phyloP scores from a whole-genome alignment of 2,797 vertebrate species.

The Paguma larvata region DNA sequence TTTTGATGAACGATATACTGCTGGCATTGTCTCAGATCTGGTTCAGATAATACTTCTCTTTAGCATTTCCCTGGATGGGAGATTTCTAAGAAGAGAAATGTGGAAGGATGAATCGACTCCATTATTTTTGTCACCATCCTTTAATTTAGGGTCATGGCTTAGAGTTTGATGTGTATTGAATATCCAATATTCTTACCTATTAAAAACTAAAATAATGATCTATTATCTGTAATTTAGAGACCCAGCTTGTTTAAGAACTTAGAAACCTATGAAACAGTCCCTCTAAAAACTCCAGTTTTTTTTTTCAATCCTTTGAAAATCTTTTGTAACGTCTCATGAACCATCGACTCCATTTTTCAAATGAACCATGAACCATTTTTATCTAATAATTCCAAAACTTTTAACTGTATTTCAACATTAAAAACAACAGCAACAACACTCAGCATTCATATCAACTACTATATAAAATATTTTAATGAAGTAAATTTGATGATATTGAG shows the following conservation, averaged over 20 bases:
- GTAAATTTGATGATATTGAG: not conserved
- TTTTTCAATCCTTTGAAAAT: not conserved
- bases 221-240: not conserved
- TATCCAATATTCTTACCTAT: not conserved
- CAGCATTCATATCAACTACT: not conserved
- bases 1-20: not conserved
- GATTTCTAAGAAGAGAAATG: not conserved
- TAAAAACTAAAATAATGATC: not conserved
- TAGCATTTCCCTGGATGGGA: not conserved
- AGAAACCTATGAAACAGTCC: not conserved
- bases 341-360: not conserved
- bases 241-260: not conserved
- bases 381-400: not conserved
- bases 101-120: not conserved
- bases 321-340: not conserved
- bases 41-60: not conserved
- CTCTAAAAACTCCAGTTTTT: not conserved
- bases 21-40: not conserved
- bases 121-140: not conserved
- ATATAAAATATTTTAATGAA: not conserved
- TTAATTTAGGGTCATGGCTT: not conserved
- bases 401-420: not conserved
- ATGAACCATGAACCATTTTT: not conserved
- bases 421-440: not conserved
- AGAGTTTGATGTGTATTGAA: not conserved